phyloP scores from a whole-genome alignment of 2,797 vertebrate species.

The Trichosurus vulpecula region DNA sequence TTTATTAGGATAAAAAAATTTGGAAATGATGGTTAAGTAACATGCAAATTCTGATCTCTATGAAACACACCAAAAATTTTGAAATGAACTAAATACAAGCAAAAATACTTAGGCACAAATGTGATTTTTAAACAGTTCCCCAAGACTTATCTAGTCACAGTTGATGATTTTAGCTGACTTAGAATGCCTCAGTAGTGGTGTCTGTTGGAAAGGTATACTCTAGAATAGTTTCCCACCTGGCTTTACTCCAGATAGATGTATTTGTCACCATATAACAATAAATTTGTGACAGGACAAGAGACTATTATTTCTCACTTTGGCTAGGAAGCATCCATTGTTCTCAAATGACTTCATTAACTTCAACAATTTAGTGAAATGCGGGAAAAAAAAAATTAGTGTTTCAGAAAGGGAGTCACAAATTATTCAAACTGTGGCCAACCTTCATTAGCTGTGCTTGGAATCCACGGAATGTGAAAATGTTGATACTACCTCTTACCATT shows the following conservation, averaged over 20 bases:
- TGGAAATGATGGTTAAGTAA: neutral
- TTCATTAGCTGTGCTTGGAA: neutral
- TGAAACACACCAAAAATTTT: neutral
- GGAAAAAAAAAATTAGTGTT: neutral
- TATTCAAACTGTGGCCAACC: neutral
- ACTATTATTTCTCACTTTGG: neutral
- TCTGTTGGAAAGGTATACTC: neutral
- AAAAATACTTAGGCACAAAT: accelerated
- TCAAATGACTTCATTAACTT: neutral
- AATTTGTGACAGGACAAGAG: too few relatives aligned
- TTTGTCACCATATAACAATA: neutral
- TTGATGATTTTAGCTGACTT: neutral
- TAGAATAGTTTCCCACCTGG: neutral
- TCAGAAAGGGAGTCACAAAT: neutral
- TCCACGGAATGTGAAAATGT: neutral
- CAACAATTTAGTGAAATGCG: neutral
- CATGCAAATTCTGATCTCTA: neutral
- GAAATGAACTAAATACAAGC: too few relatives aligned
- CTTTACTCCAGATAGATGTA: neutral
- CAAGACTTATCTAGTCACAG: neutral
- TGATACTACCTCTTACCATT: neutral
- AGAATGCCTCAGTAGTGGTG: too few relatives aligned
- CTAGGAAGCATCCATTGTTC: neutral
- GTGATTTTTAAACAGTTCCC: neutral
- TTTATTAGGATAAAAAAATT: neutral